A percentile compares a stretch with the other conserved stretches of the same genome.
Evolutionary conservation across 2,113 vertebrate genomes (phyloP).

Genomic region (Tursiops truncatus): DNA sequence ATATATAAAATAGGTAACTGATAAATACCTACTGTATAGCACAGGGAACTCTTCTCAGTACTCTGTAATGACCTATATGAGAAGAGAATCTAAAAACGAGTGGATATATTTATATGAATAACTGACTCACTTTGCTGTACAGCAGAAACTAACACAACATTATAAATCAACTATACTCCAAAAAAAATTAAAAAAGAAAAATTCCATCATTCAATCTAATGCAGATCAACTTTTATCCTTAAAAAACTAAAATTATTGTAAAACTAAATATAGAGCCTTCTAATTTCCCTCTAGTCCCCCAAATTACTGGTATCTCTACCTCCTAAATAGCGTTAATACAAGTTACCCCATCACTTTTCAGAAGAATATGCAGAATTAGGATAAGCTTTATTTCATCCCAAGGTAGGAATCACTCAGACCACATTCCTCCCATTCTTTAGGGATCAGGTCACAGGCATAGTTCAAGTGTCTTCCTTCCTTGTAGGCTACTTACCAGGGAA

Average conservation of each 20-base stretch:
- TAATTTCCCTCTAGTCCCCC: background rate
- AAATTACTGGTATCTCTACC: background rate
- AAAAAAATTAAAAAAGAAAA: background rate
- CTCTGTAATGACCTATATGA: background rate
- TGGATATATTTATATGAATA: background rate
- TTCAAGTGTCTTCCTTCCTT: rapidly evolving
- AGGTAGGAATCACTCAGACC: background rate
- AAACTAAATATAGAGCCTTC: background rate
- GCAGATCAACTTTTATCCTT: background rate
- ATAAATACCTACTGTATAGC: background rate
- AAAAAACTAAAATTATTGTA: background rate
- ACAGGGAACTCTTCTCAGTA: background rate
- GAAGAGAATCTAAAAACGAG: background rate
- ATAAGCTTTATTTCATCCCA: background rate
- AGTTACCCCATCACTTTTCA: background rate
- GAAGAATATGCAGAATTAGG: background rate
- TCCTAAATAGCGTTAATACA: background rate
- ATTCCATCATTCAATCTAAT: background rate
- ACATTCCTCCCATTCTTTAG: background rate
- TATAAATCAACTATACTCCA: background rate
- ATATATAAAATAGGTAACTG: background rate
- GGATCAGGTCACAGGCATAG: background rate
- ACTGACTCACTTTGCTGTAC: background rate
- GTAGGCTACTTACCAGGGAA: slow-evolving; percentile 87
- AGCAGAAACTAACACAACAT: background rate